phyloP scores from a whole-genome alignment of 2,797 vertebrate genomes.

The Mionectes olivaceus region DNA sequence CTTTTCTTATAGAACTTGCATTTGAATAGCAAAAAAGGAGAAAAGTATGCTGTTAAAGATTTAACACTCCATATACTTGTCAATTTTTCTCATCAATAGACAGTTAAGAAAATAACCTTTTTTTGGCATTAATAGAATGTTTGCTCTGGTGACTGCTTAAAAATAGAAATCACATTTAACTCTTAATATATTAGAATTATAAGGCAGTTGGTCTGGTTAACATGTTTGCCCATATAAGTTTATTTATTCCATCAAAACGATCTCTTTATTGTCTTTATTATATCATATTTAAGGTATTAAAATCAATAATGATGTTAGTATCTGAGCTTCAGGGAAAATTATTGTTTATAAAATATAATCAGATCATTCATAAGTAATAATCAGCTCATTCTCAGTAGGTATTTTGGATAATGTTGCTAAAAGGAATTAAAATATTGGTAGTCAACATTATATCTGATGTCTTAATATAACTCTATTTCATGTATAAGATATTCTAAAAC shows the following conservation, averaged over 20 bases:
- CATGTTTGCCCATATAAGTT: neutral
- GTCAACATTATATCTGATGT: neutral
- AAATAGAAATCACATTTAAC: neutral
- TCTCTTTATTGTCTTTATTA: neutral
- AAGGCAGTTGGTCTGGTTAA: neutral
- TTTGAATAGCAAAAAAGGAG: neutral
- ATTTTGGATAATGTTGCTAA: neutral
- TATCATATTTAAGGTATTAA: neutral
- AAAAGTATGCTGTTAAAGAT: neutral
- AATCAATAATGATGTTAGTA: neutral
- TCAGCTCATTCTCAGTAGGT: rapidly evolving
- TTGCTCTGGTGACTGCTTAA: neutral
- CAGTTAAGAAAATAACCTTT: neutral
- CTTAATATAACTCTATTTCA: neutral
- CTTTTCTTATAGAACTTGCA: neutral
- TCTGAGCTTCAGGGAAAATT: neutral
- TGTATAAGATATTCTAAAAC: neutral
- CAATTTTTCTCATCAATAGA: neutral
- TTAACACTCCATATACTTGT: neutral
- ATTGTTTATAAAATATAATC: neutral
- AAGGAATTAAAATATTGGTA: neutral
- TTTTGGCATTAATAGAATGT: neutral
- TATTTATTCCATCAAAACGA: neutral
- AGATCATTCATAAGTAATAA: neutral
- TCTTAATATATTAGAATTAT: neutral